Evolutionary conservation across 1,140 invertebrate genomes (phyloP), one percentile per base, ranked within the genome.

Genomic region (Delia radicum): DNA sequence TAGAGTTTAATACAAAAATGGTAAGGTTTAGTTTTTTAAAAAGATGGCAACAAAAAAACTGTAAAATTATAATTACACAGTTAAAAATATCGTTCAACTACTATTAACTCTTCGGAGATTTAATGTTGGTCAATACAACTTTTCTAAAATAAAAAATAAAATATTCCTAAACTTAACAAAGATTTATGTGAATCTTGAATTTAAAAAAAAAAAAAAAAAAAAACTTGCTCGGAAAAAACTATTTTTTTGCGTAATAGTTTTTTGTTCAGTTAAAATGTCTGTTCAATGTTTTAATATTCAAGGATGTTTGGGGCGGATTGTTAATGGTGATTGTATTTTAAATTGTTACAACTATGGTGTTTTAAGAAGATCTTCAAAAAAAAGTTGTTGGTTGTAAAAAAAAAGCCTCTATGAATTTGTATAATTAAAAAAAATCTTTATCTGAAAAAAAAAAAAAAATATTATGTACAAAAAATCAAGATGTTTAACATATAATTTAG

Each of bases 121-220:
- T 55, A 55, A 55, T 55, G 48, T 55, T 55, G 48, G 48, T n/a
- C 48, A 55, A n/a, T 55, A 55, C 48, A 55, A 55, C 48, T 55
- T 55, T 55, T 55, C 48, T 55, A 55, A 55, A 55, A 55, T 21
- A 21, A 55, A 21, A 21, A 10, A 42, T 42, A 42, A 13, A 42
- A 42, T 5, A 21, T 21, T 55, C 48, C 5, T 24, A 55, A 55
- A 55, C 18, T 24, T 55, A 21, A 21, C 48, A 55, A 55, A 55
- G 48, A 55, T 55, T 55, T 55, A 55, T 55, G 48, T n/a, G 48
- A 55, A 55, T 21, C 13, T 55, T 55, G 48, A 24, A 55, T 55
- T 37, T 37, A 3, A 13, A 37, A 37, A 37, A 37, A 37, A 37
- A 15, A 42, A 10, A 42, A 42, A 42, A 37, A 42, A 10, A 42